Evolutionary conservation across 2,113 vertebrate species (phyloP), one percentile per base, ranked within the genome.

Genomic region (Limnothrissa miodon): DNA sequence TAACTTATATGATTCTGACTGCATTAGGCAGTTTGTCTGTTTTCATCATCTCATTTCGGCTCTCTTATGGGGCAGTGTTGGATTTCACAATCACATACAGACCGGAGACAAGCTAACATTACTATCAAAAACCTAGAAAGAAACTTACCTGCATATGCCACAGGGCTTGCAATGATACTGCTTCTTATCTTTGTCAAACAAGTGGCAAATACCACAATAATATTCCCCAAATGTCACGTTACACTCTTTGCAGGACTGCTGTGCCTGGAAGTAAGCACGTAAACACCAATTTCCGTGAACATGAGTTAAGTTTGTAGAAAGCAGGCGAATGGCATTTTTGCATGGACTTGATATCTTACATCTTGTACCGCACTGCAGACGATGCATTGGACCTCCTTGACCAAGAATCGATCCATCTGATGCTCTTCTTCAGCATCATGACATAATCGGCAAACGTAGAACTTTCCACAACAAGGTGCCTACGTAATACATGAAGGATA

Each of bases 181-280:
- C 87, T 97, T 95, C 93, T 96, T 98, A 92, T 99, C 95, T 80
- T 95, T 95, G 87, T 99, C 98, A 88, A 97, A 99, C n/a, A 99
- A 92, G 83, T 99, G 97, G 86, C 98, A 99, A 82, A 97, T 92
- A 13, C 85, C 90, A 29, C 98, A 99, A 88, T 98, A 99, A 92
- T 98, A 99, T 87, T 99, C 97, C 45, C 97, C 97, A 91, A 99
- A 99, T 85, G 93, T 91, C 59, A 87, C 92, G 5, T 86, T 85
- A 87, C 98, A 99, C 59, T 94, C 89, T 87, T 96, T 92, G 85
- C 98, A 99, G 48, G 78, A 91, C 90, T 96, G 95, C 82, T 97
- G 96, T 79, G 94, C 93, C 98, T 99, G 79, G n/a, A 89, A 66
- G 83, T 84, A 29, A n/a, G 44, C 7, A n/a, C n/a, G n/a, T n/a